Conservation (phyloP, 2,888 invertebrate genomes). For the Dioctria rufipes region DNA sequence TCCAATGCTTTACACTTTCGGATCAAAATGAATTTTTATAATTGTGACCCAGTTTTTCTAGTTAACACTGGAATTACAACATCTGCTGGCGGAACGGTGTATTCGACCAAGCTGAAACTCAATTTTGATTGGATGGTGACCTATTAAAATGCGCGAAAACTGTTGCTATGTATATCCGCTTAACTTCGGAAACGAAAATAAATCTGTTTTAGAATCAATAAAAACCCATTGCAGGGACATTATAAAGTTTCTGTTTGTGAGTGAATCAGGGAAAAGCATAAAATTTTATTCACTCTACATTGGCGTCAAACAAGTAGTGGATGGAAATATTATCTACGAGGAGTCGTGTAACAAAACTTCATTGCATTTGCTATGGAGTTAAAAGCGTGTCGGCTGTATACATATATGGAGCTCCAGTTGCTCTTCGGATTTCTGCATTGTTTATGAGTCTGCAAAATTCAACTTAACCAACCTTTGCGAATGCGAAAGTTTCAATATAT, state of each 20-base stretch:
- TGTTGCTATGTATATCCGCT: too few species aligned
- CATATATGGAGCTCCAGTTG: background rate
- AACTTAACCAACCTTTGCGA: slow-evolving; percentile 26
- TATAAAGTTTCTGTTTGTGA: slow-evolving; percentile 18
- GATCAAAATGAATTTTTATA: slow-evolving; percentile 35
- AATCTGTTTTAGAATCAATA: too few species aligned
- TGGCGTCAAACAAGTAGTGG: background rate
- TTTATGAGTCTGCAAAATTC: slow-evolving; percentile 43
- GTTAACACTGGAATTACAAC: slow-evolving; percentile 3
- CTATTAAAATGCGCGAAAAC: too few species aligned
- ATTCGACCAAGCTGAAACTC: too few species aligned
- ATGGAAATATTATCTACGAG: background rate
- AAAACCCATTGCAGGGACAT: background rate
- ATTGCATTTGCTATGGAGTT: slow-evolving; percentile 14
- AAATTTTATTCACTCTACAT: slow-evolving; percentile 12
- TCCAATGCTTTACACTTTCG: background rate
- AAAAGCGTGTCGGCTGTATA: background rate
- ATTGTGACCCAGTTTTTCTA: slow-evolving; percentile 26
- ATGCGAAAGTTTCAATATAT: slow-evolving; percentile 19
- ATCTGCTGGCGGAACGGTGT: background rate
- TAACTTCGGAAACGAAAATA: too few species aligned
- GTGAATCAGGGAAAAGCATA: slow-evolving; percentile 15
- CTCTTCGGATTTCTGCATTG: slow-evolving; percentile 42
- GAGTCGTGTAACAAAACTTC: slow-evolving; percentile 10
- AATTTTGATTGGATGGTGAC: too few species aligned